Conservation (phyloP, 2,797 vertebrate species). For the Podarcis lilfordi region DNA sequence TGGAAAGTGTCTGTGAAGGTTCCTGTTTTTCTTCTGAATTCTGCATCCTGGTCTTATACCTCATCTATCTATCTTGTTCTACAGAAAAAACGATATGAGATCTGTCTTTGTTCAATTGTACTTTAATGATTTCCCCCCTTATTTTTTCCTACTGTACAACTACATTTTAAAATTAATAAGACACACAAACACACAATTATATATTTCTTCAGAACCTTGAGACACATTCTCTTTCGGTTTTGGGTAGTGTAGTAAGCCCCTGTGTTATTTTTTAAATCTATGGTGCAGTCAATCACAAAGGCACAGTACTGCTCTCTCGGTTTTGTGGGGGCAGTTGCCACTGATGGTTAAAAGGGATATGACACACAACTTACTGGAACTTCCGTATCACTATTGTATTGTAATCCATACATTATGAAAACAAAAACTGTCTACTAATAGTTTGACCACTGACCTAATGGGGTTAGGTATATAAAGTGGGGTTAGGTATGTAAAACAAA, state of each 20-base stretch:
- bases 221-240: too few relatives aligned
- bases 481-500: background rate
- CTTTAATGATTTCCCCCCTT: too few relatives aligned
- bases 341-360: constrained; percentile 3
- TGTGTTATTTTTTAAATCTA: background rate
- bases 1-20: too few relatives aligned
- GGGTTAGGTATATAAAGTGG: background rate
- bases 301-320: background rate
- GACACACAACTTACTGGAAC: background rate
- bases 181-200: too few relatives aligned
- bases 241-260: background rate
- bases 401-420: background rate
- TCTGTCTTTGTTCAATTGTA: too few relatives aligned
- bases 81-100: too few relatives aligned
- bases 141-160: too few relatives aligned
- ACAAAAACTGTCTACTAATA: background rate
- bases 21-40: too few relatives aligned
- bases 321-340: background rate
- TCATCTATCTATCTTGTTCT: too few relatives aligned
- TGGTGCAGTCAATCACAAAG: fast-evolving
- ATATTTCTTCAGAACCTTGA: too few relatives aligned
- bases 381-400: background rate
- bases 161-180: too few relatives aligned
- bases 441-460: background rate
- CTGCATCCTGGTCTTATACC: too few relatives aligned